Conservation (phyloP, 1,140 invertebrate genomes). For the Phenacoccus solenopsis region DNA sequence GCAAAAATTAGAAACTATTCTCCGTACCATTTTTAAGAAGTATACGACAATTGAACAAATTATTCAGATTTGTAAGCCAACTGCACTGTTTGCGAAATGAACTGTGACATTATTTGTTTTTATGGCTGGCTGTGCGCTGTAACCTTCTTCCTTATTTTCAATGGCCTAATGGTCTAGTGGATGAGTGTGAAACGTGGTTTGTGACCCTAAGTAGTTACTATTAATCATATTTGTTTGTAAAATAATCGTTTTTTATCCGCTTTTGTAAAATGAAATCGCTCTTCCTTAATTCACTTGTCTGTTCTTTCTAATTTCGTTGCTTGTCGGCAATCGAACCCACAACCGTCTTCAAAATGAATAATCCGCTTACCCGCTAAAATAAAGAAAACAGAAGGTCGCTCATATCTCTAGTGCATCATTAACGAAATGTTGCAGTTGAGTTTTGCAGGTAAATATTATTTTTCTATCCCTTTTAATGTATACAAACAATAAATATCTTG, state of each 20-base stretch:
- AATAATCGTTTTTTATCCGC: neutral
- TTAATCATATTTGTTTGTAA: neutral
- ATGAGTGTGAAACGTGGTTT: conserved; percentile 12
- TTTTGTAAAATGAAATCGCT: neutral
- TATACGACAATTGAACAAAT: too few relatives aligned
- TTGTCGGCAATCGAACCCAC: neutral
- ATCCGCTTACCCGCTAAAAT: conserved; percentile 10
- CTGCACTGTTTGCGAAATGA: too few relatives aligned
- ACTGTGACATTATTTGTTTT: too few relatives aligned
- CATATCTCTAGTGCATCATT: conserved; percentile 10
- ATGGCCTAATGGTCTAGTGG: conserved; percentile 1
- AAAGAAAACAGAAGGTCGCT: neutral
- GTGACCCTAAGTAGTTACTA: neutral
- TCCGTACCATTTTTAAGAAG: too few relatives aligned
- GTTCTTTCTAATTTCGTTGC: neutral
- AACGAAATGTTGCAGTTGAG: neutral
- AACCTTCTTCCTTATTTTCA: conserved; percentile 1
- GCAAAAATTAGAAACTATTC: too few relatives aligned
- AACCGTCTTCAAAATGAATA: neutral
- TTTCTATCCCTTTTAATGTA: neutral
- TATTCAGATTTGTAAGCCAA: too few relatives aligned
- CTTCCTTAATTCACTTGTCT: neutral
- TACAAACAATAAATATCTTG: neutral
- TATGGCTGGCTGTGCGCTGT: too few relatives aligned
- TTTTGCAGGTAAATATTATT: conserved; percentile 6